Evolutionary conservation across 2,113 vertebrate genomes (phyloP), one percentile per base, ranked within the genome.

Genomic region (Todiramphus chloris): DNA sequence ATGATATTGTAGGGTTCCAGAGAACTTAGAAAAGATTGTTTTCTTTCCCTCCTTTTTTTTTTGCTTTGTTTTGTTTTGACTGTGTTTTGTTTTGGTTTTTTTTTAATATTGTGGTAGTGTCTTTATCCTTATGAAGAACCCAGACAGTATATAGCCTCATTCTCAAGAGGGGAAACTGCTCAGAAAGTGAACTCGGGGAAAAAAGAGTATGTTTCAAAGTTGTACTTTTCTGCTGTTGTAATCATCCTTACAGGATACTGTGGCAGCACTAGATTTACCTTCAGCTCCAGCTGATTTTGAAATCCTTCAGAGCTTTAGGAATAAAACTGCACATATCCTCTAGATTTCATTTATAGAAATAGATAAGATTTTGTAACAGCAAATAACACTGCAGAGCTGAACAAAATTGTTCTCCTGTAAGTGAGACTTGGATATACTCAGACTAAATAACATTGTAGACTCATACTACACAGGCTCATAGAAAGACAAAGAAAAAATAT

Each of bases 251-350:
- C 41, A 72, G 59, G 86, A 39, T 64, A 39, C 56, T 68, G 64
- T 83, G 46, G 86, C 69, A 82, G 62, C 19, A 27, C 43, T 66
- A 90, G 60, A 43, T 89, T 81, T 91, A 60, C 77, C 80, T 87
- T 92, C 80, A 92, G 69, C 60, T 89, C 73, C 77, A 94, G 53
- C 43, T 91, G 95, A 95, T 95, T 95, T 77, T 86, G 77, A 92
- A 95, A 92, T 83, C 73, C 60, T 94, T 94, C 51, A 63, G 48
- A 89, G 80, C 77, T 95, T 95, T 82, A 94, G 31, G 74, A 95
- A 79, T 87, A 92, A 86, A 94, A 87, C 43, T 48, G 51, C 73
- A 75, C 39, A 37, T 87, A 93, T 89, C 64, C 43, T 92, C 81
- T 82, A 87, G 56, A 89, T 95, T 93, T 94, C 66, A 64, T 87